Evolutionary conservation across 2,113 vertebrate genomes (phyloP).

Genomic region (Sarotherodon lohbergeri): DNA sequence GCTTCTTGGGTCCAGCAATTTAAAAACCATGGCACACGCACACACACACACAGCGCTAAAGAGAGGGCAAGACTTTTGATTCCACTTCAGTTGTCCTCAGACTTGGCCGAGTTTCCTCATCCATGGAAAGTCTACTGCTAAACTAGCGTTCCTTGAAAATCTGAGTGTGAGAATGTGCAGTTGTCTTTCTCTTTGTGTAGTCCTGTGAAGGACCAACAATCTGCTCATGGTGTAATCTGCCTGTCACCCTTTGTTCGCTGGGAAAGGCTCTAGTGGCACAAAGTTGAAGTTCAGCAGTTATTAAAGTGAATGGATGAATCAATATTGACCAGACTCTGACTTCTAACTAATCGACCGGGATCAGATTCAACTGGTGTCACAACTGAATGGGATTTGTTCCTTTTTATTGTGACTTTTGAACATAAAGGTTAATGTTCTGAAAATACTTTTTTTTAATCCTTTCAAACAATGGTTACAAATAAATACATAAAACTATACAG

Average conservation of each 20-base stretch:
- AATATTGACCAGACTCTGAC: not conserved
- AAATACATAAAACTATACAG: not conserved
- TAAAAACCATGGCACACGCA: not conserved
- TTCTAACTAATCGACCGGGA: not conserved
- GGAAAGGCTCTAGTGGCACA: not conserved
- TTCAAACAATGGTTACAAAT: not conserved
- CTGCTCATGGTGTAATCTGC: not conserved
- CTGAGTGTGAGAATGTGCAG: slow-evolving; percentile 14
- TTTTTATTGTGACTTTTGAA: not conserved
- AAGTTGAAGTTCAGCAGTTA: not conserved
- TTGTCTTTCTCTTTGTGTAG: not conserved
- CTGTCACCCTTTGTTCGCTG: not conserved
- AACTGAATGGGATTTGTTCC: not conserved
- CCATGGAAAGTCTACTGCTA: slow-evolving; percentile 1
- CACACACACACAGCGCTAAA: not conserved
- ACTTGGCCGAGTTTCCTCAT: not conserved
- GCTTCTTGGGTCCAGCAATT: too few species aligned
- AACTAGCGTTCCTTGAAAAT: slow-evolving; percentile 20
- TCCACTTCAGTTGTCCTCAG: slow-evolving; percentile 8
- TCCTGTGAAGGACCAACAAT: not conserved
- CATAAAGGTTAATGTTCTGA: not conserved
- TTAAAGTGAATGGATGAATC: not conserved
- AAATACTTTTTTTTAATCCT: not conserved
- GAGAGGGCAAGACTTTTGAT: slow-evolving; percentile 18
- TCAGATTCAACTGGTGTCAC: not conserved